A percentile compares a stretch with the other conserved stretches of the same genome.
These are phyloP conservation scores for Chrysoperla carnea DNA, from an alignment of 1,140 invertebrate species.

Conservation along the genomic window DNA sequence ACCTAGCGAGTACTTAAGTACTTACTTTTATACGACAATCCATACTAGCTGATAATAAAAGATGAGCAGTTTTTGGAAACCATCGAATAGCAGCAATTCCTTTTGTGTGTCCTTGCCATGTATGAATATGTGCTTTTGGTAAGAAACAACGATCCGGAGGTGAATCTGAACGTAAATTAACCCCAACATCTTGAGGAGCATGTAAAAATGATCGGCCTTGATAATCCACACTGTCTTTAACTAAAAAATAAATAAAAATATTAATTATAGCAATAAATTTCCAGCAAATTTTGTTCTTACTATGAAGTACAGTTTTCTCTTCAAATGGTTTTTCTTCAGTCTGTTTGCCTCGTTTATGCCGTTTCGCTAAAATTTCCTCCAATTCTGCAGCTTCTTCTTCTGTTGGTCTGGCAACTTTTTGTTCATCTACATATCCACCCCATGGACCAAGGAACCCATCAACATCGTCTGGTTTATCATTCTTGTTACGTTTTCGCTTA, in stretches of 20 bases:
- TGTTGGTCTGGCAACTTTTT: constrained; percentile 68
- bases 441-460: constrained; percentile 94
- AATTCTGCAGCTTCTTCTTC: constrained; percentile 83
- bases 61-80: constrained; percentile 90
- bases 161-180: constrained; percentile 81
- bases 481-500: constrained; percentile 81
- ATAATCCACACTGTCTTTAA: constrained; percentile 90
- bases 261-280: too few species aligned
- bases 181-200: constrained; percentile 86
- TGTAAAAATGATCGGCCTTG: constrained; percentile 91
- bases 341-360: constrained; percentile 65
- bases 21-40: constrained; percentile 84
- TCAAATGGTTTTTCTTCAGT: constrained; percentile 84
- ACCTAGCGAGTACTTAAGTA: too few species aligned
- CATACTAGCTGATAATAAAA: constrained; percentile 91
- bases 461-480: constrained; percentile 81
- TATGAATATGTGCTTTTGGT: constrained; percentile 92
- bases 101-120: constrained; percentile 94
- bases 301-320: constrained; percentile 89
- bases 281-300: constrained; percentile 34
- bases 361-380: constrained; percentile 88
- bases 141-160: constrained; percentile 93
- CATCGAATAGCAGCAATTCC: constrained; percentile 91
- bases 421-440: constrained; percentile 88
- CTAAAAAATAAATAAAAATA: constrained; percentile 29